These are phyloP conservation scores for Catajapyx aquilonaris DNA, from an alignment of 1,140 invertebrate species.

Conservation along the genomic window DNA sequence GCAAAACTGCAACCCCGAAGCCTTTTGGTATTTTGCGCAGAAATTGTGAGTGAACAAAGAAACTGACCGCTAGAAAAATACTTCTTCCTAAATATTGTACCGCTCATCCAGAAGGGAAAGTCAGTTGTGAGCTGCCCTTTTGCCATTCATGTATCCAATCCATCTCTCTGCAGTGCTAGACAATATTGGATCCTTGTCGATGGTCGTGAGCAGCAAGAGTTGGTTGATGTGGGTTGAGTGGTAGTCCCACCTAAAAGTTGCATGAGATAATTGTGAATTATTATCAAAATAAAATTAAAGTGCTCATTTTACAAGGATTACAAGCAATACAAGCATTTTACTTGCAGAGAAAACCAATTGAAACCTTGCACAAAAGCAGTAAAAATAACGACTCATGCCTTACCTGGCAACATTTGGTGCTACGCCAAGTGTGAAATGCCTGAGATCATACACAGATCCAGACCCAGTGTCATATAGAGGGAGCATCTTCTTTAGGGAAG, in stretches of 20 bases:
- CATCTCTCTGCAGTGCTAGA: conserved; percentile 71
- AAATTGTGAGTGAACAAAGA: too few species aligned
- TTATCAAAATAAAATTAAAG: too few species aligned
- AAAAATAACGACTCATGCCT: not conserved
- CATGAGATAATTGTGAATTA: conserved; percentile 25
- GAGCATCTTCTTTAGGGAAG: conserved; percentile 70
- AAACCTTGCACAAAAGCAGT: not conserved
- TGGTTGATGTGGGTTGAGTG: conserved; percentile 97
- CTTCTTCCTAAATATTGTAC: too few species aligned
- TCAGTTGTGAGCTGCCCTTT: conserved; percentile 77
- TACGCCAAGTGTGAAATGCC: conserved; percentile 70
- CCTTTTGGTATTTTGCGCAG: too few species aligned
- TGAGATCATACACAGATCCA: conserved; percentile 88
- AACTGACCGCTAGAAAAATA: too few species aligned
- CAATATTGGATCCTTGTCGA: conserved; percentile 68
- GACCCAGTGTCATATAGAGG: conserved; percentile 87
- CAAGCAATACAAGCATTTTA: too few species aligned
- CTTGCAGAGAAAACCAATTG: not conserved
- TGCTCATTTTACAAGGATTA: too few species aligned
- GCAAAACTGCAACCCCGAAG: too few species aligned
- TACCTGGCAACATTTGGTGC: conserved; percentile 79
- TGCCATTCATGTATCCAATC: conserved; percentile 92
- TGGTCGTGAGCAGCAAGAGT: conserved; percentile 64
- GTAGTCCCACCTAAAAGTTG: conserved; percentile 99
- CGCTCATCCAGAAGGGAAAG: too few species aligned